These are phyloP conservation scores for Venturia canescens DNA, from an alignment of 1,140 invertebrate species.

Conservation along the genomic window DNA sequence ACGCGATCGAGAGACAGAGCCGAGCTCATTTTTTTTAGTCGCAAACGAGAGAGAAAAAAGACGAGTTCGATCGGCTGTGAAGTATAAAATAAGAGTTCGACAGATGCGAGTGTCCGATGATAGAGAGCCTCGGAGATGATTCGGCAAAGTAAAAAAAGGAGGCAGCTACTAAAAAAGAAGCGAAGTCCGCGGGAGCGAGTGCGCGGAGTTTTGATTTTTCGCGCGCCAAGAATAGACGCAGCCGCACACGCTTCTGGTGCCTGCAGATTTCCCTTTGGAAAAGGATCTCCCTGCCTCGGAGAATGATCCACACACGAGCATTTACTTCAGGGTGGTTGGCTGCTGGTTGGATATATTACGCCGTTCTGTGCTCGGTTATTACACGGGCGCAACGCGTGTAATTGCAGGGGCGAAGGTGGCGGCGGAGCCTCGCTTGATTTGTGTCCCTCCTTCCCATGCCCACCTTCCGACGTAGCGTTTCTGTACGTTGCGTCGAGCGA, in stretches of 20 bases:
- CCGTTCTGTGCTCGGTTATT: conserved; percentile 48
- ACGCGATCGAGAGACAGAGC: conserved; percentile 8
- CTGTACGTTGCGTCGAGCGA: neutral
- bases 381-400: conserved; percentile 40
- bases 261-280: neutral
- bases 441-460: conserved; percentile 17
- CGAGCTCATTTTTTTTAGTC: too few relatives aligned
- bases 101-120: conserved; percentile 52
- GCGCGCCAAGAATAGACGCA: neutral
- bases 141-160: conserved; percentile 19
- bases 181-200: neutral
- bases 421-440: conserved; percentile 45
- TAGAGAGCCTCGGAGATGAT: conserved; percentile 55
- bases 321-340: conserved; percentile 47
- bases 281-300: neutral
- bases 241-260: neutral
- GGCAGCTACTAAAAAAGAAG: neutral
- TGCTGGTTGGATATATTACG: conserved; percentile 48
- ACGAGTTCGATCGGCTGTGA: neutral
- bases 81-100: conserved; percentile 18
- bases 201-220: conserved; percentile 18
- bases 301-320: conserved; percentile 1
- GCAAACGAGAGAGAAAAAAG: neutral
- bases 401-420: conserved; percentile 43
- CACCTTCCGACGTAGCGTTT: neutral